Evolutionary conservation across 2,888 invertebrate genomes (phyloP).

Genomic region (Ectemnius lituratus): DNA sequence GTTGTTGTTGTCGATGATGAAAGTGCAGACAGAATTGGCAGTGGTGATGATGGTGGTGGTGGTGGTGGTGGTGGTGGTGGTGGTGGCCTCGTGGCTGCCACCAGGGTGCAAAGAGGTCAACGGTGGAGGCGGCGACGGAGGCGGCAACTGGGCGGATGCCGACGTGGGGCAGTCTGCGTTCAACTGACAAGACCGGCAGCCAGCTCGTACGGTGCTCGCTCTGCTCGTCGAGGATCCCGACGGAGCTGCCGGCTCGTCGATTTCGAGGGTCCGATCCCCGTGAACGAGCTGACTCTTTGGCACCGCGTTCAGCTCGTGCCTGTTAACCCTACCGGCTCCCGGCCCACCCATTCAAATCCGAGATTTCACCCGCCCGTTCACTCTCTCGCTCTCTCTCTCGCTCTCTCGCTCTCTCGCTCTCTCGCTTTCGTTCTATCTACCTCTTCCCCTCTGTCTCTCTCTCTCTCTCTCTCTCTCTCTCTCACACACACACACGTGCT

Average conservation of each 20-base stretch:
- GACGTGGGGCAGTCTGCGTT: background rate
- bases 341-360: constrained; percentile 76
- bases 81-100: constrained; percentile 35
- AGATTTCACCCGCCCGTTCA: constrained; percentile 68
- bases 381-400: constrained; percentile 45
- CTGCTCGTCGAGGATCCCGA: constrained; percentile 37
- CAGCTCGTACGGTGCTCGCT: background rate
- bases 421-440: constrained; percentile 2
- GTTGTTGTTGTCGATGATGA: constrained; percentile 31
- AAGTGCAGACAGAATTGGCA: background rate
- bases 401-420: background rate
- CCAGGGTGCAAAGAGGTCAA: constrained; percentile 57
- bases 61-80: too few species aligned
- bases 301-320: constrained; percentile 76
- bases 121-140: constrained; percentile 62
- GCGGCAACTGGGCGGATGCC: background rate
- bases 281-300: constrained; percentile 71
- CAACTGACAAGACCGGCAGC: background rate
- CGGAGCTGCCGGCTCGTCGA: constrained; percentile 67
- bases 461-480: background rate
- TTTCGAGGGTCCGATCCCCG: constrained; percentile 72
- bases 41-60: too few species aligned
- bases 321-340: constrained; percentile 73
- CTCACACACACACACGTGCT: background rate
- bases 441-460: background rate